Percentiles rank a stretch among this genome's conserved stretches.
Evolutionary conservation across 2,113 vertebrate species (phyloP).

Genomic region (Choloepus hoffmanni): DNA sequence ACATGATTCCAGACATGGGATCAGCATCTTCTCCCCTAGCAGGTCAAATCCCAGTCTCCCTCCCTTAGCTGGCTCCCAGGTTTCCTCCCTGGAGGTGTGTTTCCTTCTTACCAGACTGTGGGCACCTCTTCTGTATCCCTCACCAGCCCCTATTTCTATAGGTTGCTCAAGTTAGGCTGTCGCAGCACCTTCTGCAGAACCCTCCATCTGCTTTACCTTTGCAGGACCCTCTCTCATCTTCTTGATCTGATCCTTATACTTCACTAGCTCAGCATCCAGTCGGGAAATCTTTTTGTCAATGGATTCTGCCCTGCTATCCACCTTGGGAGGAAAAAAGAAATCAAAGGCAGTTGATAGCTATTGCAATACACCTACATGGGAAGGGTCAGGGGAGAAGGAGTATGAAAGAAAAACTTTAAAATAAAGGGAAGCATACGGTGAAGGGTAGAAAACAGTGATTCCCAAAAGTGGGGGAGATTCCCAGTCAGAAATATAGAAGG

Average conservation of each 20-base stretch:
- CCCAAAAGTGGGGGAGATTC: background rate
- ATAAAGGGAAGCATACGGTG: background rate
- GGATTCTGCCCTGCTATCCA: slow-evolving; percentile 95
- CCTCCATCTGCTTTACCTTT: slow-evolving; percentile 89
- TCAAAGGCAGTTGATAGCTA: slow-evolving; percentile 49
- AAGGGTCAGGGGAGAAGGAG: background rate
- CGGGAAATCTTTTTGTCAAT: slow-evolving; percentile 97
- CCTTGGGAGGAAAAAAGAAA: slow-evolving; percentile 85
- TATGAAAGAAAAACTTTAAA: background rate
- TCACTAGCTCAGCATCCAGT: slow-evolving; percentile 95
- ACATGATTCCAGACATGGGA: background rate
- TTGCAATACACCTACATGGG: slow-evolving; percentile 16
- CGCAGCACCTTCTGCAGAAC: slow-evolving; percentile 54
- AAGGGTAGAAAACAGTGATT: slow-evolving; percentile 4
- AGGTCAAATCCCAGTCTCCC: background rate
- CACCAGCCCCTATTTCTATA: background rate
- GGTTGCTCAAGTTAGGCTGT: background rate
- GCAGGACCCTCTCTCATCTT: slow-evolving; percentile 99
- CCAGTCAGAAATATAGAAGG: background rate
- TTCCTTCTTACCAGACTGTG: slow-evolving; percentile 12
- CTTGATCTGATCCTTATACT: slow-evolving; percentile 99
- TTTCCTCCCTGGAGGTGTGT: background rate
- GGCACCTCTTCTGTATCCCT: slow-evolving; percentile 5
- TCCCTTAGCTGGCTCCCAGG: background rate
- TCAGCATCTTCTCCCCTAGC: slow-evolving; percentile 3